A percentile compares a stretch with the other conserved stretches of the same genome.
These are phyloP conservation scores for Tachysurus fulvidraco DNA, from an alignment of 2,113 vertebrate species.

Conservation along the genomic window DNA sequence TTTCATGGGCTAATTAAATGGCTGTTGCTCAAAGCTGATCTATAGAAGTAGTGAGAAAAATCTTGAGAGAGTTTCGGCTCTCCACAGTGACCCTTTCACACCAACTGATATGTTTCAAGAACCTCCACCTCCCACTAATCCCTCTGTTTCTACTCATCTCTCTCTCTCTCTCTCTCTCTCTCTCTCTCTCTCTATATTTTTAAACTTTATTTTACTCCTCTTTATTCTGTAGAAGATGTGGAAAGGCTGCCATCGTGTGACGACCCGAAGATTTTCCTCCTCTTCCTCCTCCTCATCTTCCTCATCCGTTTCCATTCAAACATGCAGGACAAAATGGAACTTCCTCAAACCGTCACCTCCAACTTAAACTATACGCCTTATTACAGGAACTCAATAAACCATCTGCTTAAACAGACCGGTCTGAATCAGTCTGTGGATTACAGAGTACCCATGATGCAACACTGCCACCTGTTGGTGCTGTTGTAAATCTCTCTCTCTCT, in stretches of 20 bases:
- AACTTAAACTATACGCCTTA: neutral
- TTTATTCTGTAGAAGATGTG: neutral
- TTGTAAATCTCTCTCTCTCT: neutral
- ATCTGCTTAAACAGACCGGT: neutral
- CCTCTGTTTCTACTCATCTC: constrained; percentile 27
- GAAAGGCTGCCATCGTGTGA: constrained; percentile 44
- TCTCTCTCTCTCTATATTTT: neutral
- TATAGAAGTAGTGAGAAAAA: constrained; percentile 21
- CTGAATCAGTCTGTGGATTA: neutral
- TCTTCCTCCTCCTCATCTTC: neutral
- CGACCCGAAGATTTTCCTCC: neutral
- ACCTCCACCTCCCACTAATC: constrained; percentile 10
- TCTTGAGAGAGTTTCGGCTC: constrained; percentile 17
- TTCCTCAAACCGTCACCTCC: neutral
- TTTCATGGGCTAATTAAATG: constrained; percentile 53
- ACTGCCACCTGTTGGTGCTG: constrained; percentile 45
- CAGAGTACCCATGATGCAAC: constrained; percentile 1
- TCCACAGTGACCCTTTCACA: constrained; percentile 25
- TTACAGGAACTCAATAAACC: neutral
- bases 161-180: neutral
- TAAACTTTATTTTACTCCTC: neutral
- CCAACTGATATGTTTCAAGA: constrained; percentile 30
- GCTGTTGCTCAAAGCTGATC: constrained; percentile 46
- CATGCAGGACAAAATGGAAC: neutral
- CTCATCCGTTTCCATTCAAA: neutral